Evolutionary conservation across 2,113 vertebrate genomes (phyloP), one percentile per base, ranked within the genome.

Genomic region (Phodopus roborovskii): DNA sequence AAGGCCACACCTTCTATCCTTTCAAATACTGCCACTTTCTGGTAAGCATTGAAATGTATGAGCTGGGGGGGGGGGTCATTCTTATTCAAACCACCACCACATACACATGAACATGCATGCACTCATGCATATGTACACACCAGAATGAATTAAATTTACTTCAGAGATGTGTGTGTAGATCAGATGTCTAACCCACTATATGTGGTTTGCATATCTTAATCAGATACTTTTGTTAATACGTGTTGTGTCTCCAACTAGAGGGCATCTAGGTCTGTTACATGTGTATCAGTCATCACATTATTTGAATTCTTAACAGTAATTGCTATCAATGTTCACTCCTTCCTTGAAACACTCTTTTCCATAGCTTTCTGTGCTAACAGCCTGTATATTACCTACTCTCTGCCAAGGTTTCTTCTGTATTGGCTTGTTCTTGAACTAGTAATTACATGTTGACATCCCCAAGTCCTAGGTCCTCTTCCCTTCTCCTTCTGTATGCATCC

Each of bases 281-380:
- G 22, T 96, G 58, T 50, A 85, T 94, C 36, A 82, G 13, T 30
- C 13, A 15, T 84, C 5, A 74, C 28, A 50, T 87, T 88, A 26
- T 73, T 79, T 87, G 39, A 96, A 82, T 87, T 73, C 26, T 96
- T 42, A 48, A 26, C 71, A 62, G 3, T 91, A 70, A 78, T 93
- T 79, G 30, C 48, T 71, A 26, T 83, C n/a, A 75, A 79, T 91
- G 42, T n/a, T 8, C 24, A 86, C 15, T 87, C 11, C 82, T 53
- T 50, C 10, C 22, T 77, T 53, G 53, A 86, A 81, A 53, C 10
- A 42, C 16, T 74, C 7, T 90, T n/a, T n/a, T 83, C 33, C n/a
- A 5, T 79, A 16, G n/a, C 9, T 42, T 83, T 77, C 36, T 42
- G 36, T 17, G 7, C 66, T 30, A 93, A 48, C 1, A 75, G 86